phyloP scores from a whole-genome alignment of 2,888 invertebrate genomes.

The Drosophila pegasa region DNA sequence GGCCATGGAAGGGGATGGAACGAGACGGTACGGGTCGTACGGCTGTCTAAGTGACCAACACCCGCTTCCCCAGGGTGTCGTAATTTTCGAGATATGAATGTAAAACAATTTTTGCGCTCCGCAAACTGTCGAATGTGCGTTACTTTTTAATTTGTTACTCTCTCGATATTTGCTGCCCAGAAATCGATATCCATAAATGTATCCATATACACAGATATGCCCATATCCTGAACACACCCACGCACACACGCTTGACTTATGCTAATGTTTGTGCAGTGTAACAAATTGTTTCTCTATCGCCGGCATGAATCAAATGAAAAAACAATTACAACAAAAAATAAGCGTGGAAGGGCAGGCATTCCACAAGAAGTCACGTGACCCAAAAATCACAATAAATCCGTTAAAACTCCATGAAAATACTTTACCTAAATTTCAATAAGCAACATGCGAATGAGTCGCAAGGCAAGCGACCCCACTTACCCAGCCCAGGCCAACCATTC shows the following conservation, averaged over 20 bases:
- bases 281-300: constrained; percentile 47
- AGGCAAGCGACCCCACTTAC: constrained; percentile 1
- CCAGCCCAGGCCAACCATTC: neutral
- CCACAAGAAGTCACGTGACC: constrained; percentile 69
- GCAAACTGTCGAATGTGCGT: constrained; percentile 63
- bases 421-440: constrained; percentile 66
- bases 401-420: constrained; percentile 61
- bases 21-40: neutral
- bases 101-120: constrained; percentile 81
- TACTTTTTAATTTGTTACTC: constrained; percentile 68
- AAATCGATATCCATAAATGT: constrained; percentile 40
- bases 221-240: neutral
- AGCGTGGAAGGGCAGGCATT: constrained; percentile 40
- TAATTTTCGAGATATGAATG: constrained; percentile 85
- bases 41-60: constrained; percentile 65
- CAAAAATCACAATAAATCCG: constrained; percentile 76
- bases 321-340: constrained; percentile 39
- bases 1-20: neutral
- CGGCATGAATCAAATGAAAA: constrained; percentile 58
- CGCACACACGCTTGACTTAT: constrained; percentile 7
- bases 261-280: constrained; percentile 38
- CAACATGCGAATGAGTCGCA: constrained; percentile 33
- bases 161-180: constrained; percentile 31
- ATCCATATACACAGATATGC: neutral
- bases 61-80: constrained; percentile 83